Base-by-base conservation (phyloP, 1,140 invertebrate species). In the Euura lappo region DNA sequence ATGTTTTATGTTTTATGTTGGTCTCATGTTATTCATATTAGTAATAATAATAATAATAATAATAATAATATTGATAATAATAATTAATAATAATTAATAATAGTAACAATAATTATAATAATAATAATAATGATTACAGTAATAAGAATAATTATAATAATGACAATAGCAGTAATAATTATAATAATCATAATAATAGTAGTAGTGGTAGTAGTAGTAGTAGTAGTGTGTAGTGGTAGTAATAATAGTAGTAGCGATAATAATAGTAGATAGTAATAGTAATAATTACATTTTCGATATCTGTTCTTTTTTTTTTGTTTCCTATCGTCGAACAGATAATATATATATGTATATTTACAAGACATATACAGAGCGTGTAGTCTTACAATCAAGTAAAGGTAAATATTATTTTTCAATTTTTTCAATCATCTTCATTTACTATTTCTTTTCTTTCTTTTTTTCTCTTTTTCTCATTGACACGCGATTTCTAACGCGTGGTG, bases 281-380 rank as follows among this genome's bases (percentile, higher is more conserved):
- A 60, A n/a, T 60, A 60, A 60, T 60, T 60, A 60, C 51, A 60
- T 60, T 60, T 60, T 73, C 71, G 75, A 79, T 81, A 81, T 85
- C 83, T 81, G 28, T 28, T n/a, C n/a, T n/a, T 28, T 28, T 28
- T 1, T 28, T 28, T 28, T 28, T 28, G 28, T 28, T 28, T 28
- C 28, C 28, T 28, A 28, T 28, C 28, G 28, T 28, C 28, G 28
- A 28, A 28, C 28, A 28, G 28, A 28, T 28, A 28, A 28, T 28
- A 28, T n/a, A n/a, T 60, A 83, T 87, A 84, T 86, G 81, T 82
- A 85, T 88, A 87, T 88, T 87, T 87, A 87, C 85, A 87, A 88
- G 84, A 87, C 86, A 88, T 88, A 86, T 88, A 87, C 86, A 88
- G 83, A 85, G 82, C 81, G 82, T 87, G 78, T 82, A 28, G 28